Conservation (phyloP, 2,113 vertebrate genomes). For the Chlamydotis undulata region DNA sequence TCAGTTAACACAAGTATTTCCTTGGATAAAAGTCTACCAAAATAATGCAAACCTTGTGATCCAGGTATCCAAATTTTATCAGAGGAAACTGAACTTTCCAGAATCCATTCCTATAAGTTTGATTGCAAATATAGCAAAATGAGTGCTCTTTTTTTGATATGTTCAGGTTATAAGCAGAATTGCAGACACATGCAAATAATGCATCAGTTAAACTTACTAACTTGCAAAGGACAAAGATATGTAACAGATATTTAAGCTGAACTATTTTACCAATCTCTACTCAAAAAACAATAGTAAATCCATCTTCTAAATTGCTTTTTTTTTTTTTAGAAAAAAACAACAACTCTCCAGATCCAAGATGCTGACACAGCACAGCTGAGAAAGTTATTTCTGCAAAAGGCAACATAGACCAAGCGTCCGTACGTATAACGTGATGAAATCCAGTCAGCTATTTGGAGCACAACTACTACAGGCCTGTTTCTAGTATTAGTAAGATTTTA, state of each 20-base stretch:
- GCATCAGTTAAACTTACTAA: background rate
- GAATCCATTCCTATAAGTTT: background rate
- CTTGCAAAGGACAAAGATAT: background rate
- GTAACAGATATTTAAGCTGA: background rate
- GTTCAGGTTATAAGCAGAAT: background rate
- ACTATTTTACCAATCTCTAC: background rate
- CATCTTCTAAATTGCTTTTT: background rate
- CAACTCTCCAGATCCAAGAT: background rate
- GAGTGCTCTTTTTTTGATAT: background rate
- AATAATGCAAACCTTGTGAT: background rate
- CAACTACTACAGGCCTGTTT: background rate
- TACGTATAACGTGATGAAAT: background rate
- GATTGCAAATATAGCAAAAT: background rate
- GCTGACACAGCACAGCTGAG: background rate
- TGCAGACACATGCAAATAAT: background rate
- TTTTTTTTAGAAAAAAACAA: background rate
- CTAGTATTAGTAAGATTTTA: background rate
- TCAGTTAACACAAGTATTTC: background rate
- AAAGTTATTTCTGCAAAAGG: background rate
- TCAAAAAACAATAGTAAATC: background rate
- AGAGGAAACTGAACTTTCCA: background rate
- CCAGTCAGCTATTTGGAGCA: background rate
- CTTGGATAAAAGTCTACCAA: background rate
- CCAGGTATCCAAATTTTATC: background rate
- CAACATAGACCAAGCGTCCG: rapidly evolving